Conservation (phyloP, 2,888 invertebrate genomes). For the Latrodectus hesperus region DNA sequence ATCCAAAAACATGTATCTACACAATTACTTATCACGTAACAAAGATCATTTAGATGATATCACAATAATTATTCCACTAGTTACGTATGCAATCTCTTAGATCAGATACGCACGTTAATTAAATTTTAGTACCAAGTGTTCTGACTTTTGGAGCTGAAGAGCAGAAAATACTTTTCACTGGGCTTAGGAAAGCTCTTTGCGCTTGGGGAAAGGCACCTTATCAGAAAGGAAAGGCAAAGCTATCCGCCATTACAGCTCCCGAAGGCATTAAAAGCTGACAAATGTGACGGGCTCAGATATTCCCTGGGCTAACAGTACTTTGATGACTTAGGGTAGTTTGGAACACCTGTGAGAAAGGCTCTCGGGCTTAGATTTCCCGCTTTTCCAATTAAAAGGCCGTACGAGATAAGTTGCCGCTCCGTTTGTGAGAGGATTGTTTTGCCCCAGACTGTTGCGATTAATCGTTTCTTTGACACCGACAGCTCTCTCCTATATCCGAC, state of each 20-base stretch:
- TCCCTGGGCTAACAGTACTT: constrained; percentile 65
- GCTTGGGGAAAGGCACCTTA: constrained; percentile 22
- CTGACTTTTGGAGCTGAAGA: background rate
- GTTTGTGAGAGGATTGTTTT: constrained; percentile 48
- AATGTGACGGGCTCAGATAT: constrained; percentile 64
- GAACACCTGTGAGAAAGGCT: constrained; percentile 60
- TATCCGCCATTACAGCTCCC: constrained; percentile 37
- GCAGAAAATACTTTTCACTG: constrained; percentile 4
- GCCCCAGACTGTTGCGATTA: constrained; percentile 16
- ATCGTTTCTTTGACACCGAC: constrained; percentile 22
- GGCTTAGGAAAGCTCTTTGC: background rate
- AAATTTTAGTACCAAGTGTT: background rate
- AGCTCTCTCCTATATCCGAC: constrained; percentile 1
- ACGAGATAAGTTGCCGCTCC: constrained; percentile 34
- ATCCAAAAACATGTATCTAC: too few relatives aligned
- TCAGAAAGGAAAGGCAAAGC: constrained; percentile 9
- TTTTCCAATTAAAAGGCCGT: constrained; percentile 63
- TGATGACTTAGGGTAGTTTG: constrained; percentile 67
- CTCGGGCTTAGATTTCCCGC: constrained; percentile 56
- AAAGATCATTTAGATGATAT: too few relatives aligned
- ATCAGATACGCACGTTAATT: background rate
- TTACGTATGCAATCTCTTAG: background rate
- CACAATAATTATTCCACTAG: too few relatives aligned
- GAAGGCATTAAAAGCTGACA: constrained; percentile 66
- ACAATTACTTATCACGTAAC: too few relatives aligned